phyloP scores from a whole-genome alignment of 2,113 vertebrate genomes.

The Octodon degus region DNA sequence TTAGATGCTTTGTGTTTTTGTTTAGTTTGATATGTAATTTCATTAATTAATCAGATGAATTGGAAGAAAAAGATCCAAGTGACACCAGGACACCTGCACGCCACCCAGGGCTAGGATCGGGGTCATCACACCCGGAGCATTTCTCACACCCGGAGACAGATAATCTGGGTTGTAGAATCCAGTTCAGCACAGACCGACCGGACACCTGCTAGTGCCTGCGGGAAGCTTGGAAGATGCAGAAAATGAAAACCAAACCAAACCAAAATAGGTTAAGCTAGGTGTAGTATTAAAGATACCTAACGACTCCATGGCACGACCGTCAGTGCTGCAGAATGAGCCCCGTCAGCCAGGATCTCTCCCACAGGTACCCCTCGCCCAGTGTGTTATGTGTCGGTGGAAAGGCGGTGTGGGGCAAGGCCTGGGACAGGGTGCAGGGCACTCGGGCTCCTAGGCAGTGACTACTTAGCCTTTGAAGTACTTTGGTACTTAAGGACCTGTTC shows the following conservation, averaged over 20 bases:
- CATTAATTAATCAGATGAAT: neutral
- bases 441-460: neutral
- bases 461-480: neutral
- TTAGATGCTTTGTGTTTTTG: neutral
- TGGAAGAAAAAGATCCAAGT: neutral
- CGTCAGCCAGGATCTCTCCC: neutral
- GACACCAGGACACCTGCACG: neutral
- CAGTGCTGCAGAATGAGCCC: neutral
- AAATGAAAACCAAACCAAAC: neutral
- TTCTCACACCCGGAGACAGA: neutral
- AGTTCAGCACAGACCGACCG: neutral
- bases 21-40: neutral
- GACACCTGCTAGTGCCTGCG: neutral
- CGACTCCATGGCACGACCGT: rapidly evolving
- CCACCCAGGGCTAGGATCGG: neutral
- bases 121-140: neutral
- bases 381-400: neutral
- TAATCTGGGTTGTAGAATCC: neutral
- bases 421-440: neutral
- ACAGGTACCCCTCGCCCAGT: neutral
- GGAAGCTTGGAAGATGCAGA: neutral
- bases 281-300: neutral
- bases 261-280: neutral
- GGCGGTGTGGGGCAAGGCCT: neutral
- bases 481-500: neutral